phyloP scores from a whole-genome alignment of 2,797 vertebrate genomes.

The Nannoperca obscura region DNA sequence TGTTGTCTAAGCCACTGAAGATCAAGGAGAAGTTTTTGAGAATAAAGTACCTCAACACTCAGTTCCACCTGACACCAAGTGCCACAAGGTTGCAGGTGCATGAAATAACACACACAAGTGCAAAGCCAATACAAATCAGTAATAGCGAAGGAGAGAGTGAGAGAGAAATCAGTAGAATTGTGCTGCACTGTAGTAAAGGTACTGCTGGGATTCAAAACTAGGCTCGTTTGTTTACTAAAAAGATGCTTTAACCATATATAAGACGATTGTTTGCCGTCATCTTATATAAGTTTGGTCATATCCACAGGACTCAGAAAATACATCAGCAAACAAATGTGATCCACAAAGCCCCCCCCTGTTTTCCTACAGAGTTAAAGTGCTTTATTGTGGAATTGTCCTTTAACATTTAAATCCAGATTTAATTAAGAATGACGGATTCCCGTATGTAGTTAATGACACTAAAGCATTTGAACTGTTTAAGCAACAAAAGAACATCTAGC shows the following conservation, averaged over 20 bases:
- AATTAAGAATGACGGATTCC: not conserved
- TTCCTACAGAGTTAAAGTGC: not conserved
- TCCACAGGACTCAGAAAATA: not conserved
- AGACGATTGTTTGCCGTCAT: not conserved
- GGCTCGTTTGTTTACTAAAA: not conserved
- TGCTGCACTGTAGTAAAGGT: not conserved
- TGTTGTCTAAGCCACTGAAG: not conserved
- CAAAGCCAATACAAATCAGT: not conserved
- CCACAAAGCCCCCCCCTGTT: not conserved
- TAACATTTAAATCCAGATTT: not conserved
- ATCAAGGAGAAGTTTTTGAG: not conserved
- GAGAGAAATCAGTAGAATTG: not conserved
- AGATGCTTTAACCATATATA: not conserved
- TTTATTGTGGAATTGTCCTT: not conserved
- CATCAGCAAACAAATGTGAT: not conserved
- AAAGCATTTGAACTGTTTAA: not conserved
- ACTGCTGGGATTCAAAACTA: not conserved
- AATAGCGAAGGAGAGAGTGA: not conserved
- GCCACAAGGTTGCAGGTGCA: not conserved
- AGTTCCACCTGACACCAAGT: too few species aligned
- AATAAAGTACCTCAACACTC: not conserved
- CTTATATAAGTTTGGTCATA: not conserved
- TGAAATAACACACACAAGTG: not conserved
- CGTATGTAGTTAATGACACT: not conserved
- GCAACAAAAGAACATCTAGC: slow-evolving; percentile 9